Evolutionary conservation across 2,888 invertebrate species (phyloP), one percentile per base, ranked within the genome.

Genomic region (Polietes domitor): DNA sequence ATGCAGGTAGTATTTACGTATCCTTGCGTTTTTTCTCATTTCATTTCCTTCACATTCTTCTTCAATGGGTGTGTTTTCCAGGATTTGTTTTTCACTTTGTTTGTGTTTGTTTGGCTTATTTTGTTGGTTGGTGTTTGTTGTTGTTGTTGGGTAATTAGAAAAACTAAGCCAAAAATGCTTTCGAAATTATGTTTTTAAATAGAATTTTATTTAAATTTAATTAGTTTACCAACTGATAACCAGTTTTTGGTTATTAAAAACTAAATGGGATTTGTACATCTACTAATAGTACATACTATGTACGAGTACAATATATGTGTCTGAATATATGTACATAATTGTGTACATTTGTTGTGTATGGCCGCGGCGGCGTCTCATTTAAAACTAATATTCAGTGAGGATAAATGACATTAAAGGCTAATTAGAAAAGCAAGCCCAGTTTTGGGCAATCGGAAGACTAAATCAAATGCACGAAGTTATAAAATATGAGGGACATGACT

Each of bases 141-240:
- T 24, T 19, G 21, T 26, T 15, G 58, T 47, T 82, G 77, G 68
- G 53, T 63, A 76, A 77, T 83, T 83, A 80, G 50, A 73, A 81
- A 73, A 72, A 50, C n/a, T 41, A 43, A 61, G 47, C 70, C 21
- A 53, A 28, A 70, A 78, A 47, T 76, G 41, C n/a, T 76, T 15
- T 19, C 61, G 65, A 81, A 78, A 73, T 70, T 84, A 76, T 84
- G 76, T 80, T 78, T 68, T 43, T 79, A 84, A 84, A 76, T 37
- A 26, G 73, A 76, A 76, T 84, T 79, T 84, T 73, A 84, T 84
- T 84, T 79, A 84, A 81, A 81, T 84, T 81, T 84, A 84, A 84
- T 84, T 81, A 84, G 61, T 79, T 78, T 77, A 21, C 41, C 24
- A 41, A 43, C 43, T 68, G 68, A 68, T 68, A 68, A 68, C 26